Evolutionary conservation across 1,140 invertebrate species (phyloP), one percentile per base, ranked within the genome.

Genomic region (Drosophila ambigua): DNA sequence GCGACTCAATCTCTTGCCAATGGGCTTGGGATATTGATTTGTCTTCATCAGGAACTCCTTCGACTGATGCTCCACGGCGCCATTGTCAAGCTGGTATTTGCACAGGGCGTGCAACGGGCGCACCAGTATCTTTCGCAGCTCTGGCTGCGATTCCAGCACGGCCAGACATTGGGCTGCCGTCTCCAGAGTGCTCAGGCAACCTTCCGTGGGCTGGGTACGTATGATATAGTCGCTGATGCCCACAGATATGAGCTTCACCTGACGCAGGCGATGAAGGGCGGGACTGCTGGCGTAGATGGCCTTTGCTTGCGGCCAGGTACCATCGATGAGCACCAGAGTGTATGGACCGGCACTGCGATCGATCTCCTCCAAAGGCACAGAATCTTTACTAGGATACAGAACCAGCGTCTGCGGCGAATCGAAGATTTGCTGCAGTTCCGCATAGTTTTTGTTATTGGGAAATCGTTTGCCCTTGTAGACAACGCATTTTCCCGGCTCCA

Each of bases 291-390:
- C 94, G 92, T 96, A 97, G 61, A 97, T 97, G 13, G 95, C 95
- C 93, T 97, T 98, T 9, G 98, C 97, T 93, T 99, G 97, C 15
- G 96, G 95, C 97, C 97, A 99, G 35, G 97, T 99, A 28, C 97
- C 97, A 94, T 99, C 97, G 72, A 99, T 94, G 52, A 99, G 92
- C 45, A 99, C 93, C 43, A 98, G 92, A 92, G 97, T 98, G 81
- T 97, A 97, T 80, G 90, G 90, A 20, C 77, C 83, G 0, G 15
- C 48, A n/a, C 57, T 77, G n/a, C 93, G 72, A 43, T 93, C 90
- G 16, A 96, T 92, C n/a, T 74, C 49, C 48, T 92, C 91, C 53
- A 92, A 53, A 28, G 91, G 91, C 11, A 92, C 83, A 7, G 98
- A 95, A 77, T 94, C 92, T 78, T 94, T 93, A 55, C 96, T 97